Evolutionary conservation across 2,888 invertebrate genomes (phyloP).

Genomic region (Hedychridium roseum): DNA sequence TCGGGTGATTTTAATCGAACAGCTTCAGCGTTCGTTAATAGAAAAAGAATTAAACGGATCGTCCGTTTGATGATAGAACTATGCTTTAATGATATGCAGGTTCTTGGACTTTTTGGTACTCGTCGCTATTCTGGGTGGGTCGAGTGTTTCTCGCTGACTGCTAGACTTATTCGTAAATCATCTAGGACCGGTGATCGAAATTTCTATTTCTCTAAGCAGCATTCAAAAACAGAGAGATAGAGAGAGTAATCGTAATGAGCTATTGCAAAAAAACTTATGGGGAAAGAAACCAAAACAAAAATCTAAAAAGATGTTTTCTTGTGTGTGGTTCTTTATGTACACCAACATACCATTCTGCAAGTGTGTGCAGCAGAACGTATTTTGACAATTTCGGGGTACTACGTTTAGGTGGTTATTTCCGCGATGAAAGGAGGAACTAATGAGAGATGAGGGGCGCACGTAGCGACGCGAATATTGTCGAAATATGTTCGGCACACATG

Average conservation of each 20-base stretch:
- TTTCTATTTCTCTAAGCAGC: conserved; percentile 54
- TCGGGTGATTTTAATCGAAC: too few relatives aligned
- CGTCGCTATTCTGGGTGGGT: not conserved
- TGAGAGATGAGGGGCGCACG: not conserved
- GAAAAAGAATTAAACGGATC: too few relatives aligned
- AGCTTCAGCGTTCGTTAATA: too few relatives aligned
- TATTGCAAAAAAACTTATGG: conserved; percentile 36
- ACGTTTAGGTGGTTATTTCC: too few relatives aligned
- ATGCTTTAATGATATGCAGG: not conserved
- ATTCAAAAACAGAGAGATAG: conserved; percentile 51
- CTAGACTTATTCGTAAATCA: conserved; percentile 19
- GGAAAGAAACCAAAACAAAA: conserved; percentile 52
- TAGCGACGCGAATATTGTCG: conserved; percentile 35
- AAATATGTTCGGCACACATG: conserved; percentile 50
- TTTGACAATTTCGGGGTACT: conserved; percentile 51
- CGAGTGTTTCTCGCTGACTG: not conserved
- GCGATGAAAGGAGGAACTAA: too few relatives aligned
- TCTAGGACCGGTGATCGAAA: conserved; percentile 27
- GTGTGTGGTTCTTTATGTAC: conserved; percentile 70
- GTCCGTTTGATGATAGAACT: too few relatives aligned
- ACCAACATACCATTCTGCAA: conserved; percentile 76
- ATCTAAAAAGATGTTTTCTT: conserved; percentile 59
- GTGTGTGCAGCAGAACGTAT: conserved; percentile 57
- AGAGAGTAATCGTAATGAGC: conserved; percentile 37
- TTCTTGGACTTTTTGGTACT: not conserved